Percentiles rank a stretch among this genome's conserved stretches.
These are phyloP conservation scores for Naso thynnoides DNA, from an alignment of 2,797 vertebrate genomes.

Conservation along the genomic window DNA sequence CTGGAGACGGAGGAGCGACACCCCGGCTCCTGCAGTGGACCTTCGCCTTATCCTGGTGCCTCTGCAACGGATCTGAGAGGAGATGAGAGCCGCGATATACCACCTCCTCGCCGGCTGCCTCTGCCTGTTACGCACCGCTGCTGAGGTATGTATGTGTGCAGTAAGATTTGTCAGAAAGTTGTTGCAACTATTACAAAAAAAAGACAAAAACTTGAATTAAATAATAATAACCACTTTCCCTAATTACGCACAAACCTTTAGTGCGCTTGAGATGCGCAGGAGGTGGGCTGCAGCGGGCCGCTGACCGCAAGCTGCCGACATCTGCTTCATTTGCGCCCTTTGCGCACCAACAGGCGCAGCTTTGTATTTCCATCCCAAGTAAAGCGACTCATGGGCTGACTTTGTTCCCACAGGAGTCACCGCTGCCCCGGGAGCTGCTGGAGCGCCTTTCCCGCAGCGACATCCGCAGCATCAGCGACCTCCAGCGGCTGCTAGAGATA, in stretches of 20 bases:
- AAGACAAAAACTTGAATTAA: too few species aligned
- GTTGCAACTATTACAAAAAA: background rate
- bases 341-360: background rate
- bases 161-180: background rate
- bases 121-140: slow-evolving; percentile 87
- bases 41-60: slow-evolving; percentile 83
- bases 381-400: background rate
- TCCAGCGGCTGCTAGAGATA: slow-evolving; percentile 97
- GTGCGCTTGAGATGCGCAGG: too few species aligned
- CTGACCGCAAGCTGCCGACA: too few species aligned
- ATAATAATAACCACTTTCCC: too few species aligned
- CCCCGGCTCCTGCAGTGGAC: slow-evolving; percentile 87
- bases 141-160: slow-evolving; percentile 89
- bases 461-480: slow-evolving; percentile 96
- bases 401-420: slow-evolving; percentile 86
- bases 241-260: too few species aligned
- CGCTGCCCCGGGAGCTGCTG: slow-evolving; percentile 92
- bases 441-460: slow-evolving; percentile 94
- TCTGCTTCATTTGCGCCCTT: too few species aligned
- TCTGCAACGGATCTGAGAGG: slow-evolving; percentile 83
- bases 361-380: background rate
- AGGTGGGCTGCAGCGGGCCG: too few species aligned
- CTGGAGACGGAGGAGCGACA: slow-evolving; percentile 88
- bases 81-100: slow-evolving; percentile 93
- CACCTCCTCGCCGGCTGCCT: slow-evolving; percentile 90